Conservation (phyloP, 2,113 vertebrate genomes). For the Pelodiscus sinensis region DNA sequence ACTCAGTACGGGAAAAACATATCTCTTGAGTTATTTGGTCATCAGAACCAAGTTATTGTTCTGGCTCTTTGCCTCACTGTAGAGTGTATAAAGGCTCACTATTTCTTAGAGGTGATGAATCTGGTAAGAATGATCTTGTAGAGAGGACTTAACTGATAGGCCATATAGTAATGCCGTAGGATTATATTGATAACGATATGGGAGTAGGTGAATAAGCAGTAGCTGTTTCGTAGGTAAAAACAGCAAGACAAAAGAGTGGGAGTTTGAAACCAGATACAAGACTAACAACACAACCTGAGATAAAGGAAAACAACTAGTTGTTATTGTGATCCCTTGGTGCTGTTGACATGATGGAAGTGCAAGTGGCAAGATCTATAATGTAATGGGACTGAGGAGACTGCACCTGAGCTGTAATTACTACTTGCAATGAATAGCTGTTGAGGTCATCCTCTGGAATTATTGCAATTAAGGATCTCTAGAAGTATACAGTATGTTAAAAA, state of each 20-base stretch:
- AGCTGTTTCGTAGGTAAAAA: not conserved
- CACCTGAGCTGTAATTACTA: not conserved
- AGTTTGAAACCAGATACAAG: not conserved
- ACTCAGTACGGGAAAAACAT: not conserved
- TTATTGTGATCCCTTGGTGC: not conserved
- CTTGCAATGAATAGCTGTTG: not conserved
- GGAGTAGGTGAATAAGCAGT: not conserved
- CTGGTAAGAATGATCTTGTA: not conserved
- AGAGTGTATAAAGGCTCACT: not conserved
- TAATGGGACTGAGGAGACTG: not conserved
- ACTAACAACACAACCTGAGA: not conserved
- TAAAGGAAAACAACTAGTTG: not conserved
- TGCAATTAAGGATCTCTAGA: not conserved
- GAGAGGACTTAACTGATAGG: not conserved
- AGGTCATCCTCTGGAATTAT: not conserved
- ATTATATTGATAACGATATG: not conserved
- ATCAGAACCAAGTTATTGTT: not conserved
- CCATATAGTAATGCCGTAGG: not conserved
- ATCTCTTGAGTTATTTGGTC: not conserved
- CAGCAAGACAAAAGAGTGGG: not conserved
- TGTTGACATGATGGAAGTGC: not conserved
- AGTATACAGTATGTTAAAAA: not conserved
- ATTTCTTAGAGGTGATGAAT: not conserved
- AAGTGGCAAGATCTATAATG: not conserved
- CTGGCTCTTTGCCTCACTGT: not conserved